These are phyloP conservation scores for Lutraria rhynchaena DNA, from an alignment of 1,140 invertebrate species.

Conservation along the genomic window DNA sequence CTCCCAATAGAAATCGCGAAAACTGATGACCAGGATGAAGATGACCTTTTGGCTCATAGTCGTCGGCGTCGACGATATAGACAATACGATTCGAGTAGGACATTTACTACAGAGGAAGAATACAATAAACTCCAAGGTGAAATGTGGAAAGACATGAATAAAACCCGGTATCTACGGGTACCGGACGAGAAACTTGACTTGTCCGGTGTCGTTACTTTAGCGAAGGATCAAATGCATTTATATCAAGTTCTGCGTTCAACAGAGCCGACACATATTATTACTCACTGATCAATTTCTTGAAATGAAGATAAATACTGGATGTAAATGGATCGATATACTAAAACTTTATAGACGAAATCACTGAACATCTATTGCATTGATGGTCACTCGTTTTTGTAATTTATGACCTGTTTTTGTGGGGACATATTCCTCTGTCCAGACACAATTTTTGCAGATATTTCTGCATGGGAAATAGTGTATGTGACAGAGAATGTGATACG, in stretches of 20 bases:
- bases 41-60: conserved; percentile 22
- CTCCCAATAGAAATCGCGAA: conserved; percentile 6
- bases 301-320: too few species aligned
- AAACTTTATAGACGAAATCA: too few species aligned
- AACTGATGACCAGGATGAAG: conserved; percentile 56
- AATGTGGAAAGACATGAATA: conserved; percentile 71
- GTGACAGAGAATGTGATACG: too few species aligned
- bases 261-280: conserved; percentile 32
- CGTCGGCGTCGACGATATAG: conserved; percentile 43
- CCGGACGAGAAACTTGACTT: conserved; percentile 68
- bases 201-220: conserved; percentile 68
- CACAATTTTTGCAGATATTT: too few species aligned
- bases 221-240: conserved; percentile 69
- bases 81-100: conserved; percentile 62
- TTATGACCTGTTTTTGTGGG: too few species aligned
- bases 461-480: too few species aligned
- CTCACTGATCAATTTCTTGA: not conserved
- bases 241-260: conserved; percentile 44
- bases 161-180: conserved; percentile 70
- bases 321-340: too few species aligned
- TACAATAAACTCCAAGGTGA: conserved; percentile 67
- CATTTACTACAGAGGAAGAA: conserved; percentile 68
- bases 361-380: too few species aligned
- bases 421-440: too few species aligned
- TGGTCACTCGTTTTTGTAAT: too few species aligned